These are phyloP conservation scores for Paramormyrops kingsleyae DNA, from an alignment of 2,113 vertebrate species.

Conservation along the genomic window DNA sequence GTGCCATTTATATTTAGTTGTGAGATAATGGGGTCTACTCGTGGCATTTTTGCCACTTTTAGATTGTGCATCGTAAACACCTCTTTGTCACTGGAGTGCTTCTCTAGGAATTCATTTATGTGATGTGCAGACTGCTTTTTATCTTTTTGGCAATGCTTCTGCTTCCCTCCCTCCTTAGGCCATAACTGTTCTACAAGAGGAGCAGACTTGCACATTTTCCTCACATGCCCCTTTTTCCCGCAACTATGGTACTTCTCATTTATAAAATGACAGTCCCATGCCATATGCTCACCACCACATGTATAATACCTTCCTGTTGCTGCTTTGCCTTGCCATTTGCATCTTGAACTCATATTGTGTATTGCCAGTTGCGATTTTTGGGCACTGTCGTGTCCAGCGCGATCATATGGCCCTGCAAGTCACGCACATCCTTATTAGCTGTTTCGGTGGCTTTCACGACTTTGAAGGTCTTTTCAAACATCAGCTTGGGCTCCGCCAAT, in stretches of 20 bases:
- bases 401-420: not conserved
- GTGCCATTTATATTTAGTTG: too few species aligned
- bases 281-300: not conserved
- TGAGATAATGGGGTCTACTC: too few species aligned
- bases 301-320: not conserved
- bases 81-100: too few species aligned
- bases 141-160: too few species aligned
- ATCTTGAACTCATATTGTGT: not conserved
- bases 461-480: not conserved
- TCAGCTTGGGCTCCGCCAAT: not conserved
- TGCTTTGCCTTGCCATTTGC: too few species aligned
- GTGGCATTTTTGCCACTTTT: too few species aligned
- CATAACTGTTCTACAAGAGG: too few species aligned
- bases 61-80: too few species aligned
- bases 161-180: too few species aligned
- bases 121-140: too few species aligned
- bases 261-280: not conserved
- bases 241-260: not conserved
- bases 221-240: not conserved
- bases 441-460: not conserved
- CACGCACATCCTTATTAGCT: not conserved
- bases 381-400: too few species aligned
- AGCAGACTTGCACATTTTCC: not conserved
- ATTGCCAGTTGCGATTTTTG: not conserved
- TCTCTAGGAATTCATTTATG: too few species aligned